Evolutionary conservation across 1,140 invertebrate genomes (phyloP), one percentile per base, ranked within the genome.

Genomic region (Achroia grisella): DNA sequence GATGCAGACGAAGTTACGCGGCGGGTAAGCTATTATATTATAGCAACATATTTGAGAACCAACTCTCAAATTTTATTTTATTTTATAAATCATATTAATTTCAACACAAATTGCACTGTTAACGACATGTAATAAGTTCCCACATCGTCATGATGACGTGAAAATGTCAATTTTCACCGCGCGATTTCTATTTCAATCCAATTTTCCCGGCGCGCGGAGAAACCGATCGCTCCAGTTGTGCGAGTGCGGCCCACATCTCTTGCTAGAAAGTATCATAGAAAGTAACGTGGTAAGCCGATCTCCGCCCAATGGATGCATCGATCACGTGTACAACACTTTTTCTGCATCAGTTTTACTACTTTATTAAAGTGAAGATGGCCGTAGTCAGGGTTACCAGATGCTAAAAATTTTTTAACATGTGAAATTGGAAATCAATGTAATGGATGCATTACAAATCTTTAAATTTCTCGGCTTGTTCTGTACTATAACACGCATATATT

Each of bases 181-280:
- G 61, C 72, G 75, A 82, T 85, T 85, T 82, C 78, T 82, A 81
- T 85, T 85, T 82, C 78, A 85, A 75, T 80, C 77, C 64, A 70
- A 78, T 82, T 84, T 82, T 77, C 80, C 74, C 77, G 71, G 62
- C 77, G 69, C 71, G 61, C 59, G 63, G 76, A 73, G 78, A 85
- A 85, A 85, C 77, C 78, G 75, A 84, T 81, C 76, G 81, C 74
- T 82, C 81, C 56, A 82, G 72, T 85, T 85, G 73, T 69, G 73
- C 65, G 63, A 60, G 72, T 60, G 47, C 79, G 79, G 71, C 77
- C 78, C 77, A 85, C 78, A 82, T 82, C 78, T 82, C 78, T 79
- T 67, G 74, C 74, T 85, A 82, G 78, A 82, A 82, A 85, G 78
- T 82, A 77, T 79, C 61, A 68, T 84, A 82, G 81, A 85, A 85